Percentiles rank a stretch among this genome's conserved stretches.
Evolutionary conservation across 2,797 vertebrate genomes (phyloP).

Genomic region (Eulemur mongoz): DNA sequence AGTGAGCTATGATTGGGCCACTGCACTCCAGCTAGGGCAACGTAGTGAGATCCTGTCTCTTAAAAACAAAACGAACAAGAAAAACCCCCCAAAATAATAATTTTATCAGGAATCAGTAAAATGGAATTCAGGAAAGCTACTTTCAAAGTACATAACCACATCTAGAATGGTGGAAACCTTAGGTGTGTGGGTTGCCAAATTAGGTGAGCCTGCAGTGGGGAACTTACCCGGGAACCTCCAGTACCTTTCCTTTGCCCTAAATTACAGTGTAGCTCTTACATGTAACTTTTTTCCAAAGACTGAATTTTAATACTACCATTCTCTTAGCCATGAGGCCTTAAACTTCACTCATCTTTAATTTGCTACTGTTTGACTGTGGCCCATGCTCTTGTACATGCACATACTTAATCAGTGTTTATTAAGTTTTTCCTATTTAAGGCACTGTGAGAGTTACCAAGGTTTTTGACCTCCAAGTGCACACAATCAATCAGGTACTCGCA

Average conservation of each 20-base stretch:
- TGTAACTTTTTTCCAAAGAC: background rate
- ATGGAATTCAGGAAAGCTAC: background rate
- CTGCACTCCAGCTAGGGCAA: no score
- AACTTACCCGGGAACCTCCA: background rate
- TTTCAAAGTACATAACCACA: background rate
- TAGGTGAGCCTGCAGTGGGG: background rate
- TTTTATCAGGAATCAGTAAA: background rate
- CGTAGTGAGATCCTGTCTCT: background rate
- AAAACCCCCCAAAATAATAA: background rate
- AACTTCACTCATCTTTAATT: background rate
- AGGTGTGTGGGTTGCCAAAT: background rate
- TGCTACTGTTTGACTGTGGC: background rate
- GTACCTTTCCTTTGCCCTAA: background rate
- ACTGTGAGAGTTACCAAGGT: background rate
- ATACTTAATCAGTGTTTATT: background rate
- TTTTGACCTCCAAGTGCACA: slow-evolving; percentile 17
- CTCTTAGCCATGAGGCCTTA: background rate
- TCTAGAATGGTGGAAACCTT: background rate
- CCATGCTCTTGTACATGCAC: background rate
- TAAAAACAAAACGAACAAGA: background rate
- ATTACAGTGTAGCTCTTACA: background rate
- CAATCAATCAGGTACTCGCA: background rate
- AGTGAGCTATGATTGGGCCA: no score
- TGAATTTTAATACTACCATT: background rate
- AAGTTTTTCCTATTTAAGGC: slow-evolving; percentile 3